These are phyloP conservation scores for Taenaris catops DNA, from an alignment of 2,888 invertebrate species.

Conservation along the genomic window DNA sequence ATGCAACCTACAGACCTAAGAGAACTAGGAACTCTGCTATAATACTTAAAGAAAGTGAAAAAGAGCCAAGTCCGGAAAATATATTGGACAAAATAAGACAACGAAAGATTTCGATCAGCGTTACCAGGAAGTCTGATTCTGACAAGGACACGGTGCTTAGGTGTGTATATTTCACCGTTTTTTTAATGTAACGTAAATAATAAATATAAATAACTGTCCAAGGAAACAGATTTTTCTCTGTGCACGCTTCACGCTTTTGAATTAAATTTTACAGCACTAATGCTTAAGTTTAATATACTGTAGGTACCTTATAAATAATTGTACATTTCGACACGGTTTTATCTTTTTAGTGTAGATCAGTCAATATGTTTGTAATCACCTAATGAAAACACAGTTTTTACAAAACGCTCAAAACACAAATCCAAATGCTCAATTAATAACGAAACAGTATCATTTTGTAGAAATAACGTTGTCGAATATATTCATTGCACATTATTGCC, in stretches of 20 bases:
- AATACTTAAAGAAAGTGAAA: constrained; percentile 70
- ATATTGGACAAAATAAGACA: constrained; percentile 73
- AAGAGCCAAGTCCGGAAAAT: constrained; percentile 72
- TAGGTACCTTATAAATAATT: constrained; percentile 37
- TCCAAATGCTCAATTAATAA: constrained; percentile 17
- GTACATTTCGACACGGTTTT: constrained; percentile 11
- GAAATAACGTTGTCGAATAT: constrained; percentile 16
- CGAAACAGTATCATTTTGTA: constrained; percentile 22
- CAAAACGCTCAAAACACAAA: constrained; percentile 16
- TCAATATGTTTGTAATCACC: constrained; percentile 14
- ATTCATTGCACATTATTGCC: constrained; percentile 21
- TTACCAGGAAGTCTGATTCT: constrained; percentile 63
- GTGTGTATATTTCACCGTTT: constrained; percentile 62
- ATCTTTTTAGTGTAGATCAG: constrained; percentile 10
- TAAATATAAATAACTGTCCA: constrained; percentile 71
- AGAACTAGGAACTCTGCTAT: constrained; percentile 71
- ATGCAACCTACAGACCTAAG: constrained; percentile 72
- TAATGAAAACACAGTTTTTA: constrained; percentile 16
- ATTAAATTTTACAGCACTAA: constrained; percentile 71
- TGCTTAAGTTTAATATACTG: constrained; percentile 53
- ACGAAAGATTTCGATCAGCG: constrained; percentile 71
- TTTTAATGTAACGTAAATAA: constrained; percentile 56
- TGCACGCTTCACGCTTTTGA: constrained; percentile 77
- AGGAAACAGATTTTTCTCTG: constrained; percentile 58
- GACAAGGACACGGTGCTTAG: constrained; percentile 64